A percentile compares a stretch with the other conserved stretches of the same genome.
These are phyloP conservation scores for Lepilemur septentrionalis DNA, from an alignment of 2,797 vertebrate species.

Conservation along the genomic window DNA sequence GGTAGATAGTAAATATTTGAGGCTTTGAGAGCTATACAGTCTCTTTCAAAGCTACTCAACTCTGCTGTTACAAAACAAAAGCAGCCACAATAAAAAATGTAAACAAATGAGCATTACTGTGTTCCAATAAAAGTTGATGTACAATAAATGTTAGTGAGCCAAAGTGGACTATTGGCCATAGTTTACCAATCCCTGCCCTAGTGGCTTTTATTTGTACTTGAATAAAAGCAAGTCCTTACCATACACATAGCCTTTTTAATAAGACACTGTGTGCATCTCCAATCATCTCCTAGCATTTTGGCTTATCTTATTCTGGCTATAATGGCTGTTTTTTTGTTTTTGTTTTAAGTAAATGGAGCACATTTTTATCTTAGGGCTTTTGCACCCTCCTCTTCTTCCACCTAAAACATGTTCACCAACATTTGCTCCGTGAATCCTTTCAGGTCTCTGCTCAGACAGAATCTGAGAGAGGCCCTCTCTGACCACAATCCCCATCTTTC, in stretches of 20 bases:
- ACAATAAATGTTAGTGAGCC: not conserved
- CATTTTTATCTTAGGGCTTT: not conserved
- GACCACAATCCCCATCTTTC: not conserved
- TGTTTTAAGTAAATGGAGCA: not conserved
- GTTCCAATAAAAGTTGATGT: conserved; percentile 24
- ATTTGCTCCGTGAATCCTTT: not conserved
- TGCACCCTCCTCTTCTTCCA: not conserved
- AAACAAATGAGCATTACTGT: conserved; percentile 3
- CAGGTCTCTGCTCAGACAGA: not conserved
- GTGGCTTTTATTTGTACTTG: not conserved
- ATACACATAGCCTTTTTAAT: not conserved
- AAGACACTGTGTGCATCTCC: not conserved
- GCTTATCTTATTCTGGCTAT: not conserved
- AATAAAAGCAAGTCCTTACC: not conserved
- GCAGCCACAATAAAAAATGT: not conserved
- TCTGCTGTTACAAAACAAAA: conserved; percentile 9
- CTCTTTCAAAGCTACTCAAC: not conserved
- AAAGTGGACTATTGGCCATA: not conserved
- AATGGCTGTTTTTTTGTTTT: not conserved
- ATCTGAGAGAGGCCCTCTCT: not conserved
- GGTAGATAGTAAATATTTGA: not conserved
- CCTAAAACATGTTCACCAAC: not conserved
- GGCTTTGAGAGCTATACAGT: conserved; percentile 5
- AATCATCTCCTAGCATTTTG: not conserved
- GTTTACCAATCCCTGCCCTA: not conserved